Conservation (phyloP, 2,113 vertebrate species). For the Chamaetylas fuelleborni region DNA sequence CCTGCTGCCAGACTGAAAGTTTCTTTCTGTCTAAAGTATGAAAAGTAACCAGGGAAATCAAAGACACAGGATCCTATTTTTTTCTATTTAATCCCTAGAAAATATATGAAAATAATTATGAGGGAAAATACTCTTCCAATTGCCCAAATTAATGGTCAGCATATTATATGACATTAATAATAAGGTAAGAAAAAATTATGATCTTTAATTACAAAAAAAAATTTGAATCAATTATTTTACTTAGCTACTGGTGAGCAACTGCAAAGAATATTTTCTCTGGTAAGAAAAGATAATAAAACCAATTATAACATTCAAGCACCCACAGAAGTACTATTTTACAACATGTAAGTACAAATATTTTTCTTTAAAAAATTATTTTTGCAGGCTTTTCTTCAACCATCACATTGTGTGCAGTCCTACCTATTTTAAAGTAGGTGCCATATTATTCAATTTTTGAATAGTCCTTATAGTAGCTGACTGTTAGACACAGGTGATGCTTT, state of each 20-base stretch:
- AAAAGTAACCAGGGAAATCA: background rate
- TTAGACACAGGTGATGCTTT: background rate
- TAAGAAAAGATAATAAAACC: background rate
- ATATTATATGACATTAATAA: background rate
- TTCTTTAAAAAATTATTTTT: background rate
- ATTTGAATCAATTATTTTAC: background rate
- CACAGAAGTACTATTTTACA: background rate
- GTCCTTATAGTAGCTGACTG: background rate
- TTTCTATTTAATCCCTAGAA: background rate
- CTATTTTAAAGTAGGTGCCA: background rate
- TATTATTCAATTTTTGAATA: background rate
- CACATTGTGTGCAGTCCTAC: background rate
- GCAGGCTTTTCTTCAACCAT: background rate
- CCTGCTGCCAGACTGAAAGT: background rate
- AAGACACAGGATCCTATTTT: background rate
- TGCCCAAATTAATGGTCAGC: background rate
- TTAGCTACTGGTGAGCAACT: background rate
- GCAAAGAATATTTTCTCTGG: background rate
- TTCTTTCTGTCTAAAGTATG: background rate
- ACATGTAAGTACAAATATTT: background rate
- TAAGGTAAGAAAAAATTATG: background rate
- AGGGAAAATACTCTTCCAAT: background rate
- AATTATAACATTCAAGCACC: background rate
- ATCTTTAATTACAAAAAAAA: slow-evolving; percentile 21
- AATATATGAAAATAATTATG: background rate